Base-by-base conservation (phyloP, 2,113 vertebrate genomes). In the Tylochromis polylepis region DNA sequence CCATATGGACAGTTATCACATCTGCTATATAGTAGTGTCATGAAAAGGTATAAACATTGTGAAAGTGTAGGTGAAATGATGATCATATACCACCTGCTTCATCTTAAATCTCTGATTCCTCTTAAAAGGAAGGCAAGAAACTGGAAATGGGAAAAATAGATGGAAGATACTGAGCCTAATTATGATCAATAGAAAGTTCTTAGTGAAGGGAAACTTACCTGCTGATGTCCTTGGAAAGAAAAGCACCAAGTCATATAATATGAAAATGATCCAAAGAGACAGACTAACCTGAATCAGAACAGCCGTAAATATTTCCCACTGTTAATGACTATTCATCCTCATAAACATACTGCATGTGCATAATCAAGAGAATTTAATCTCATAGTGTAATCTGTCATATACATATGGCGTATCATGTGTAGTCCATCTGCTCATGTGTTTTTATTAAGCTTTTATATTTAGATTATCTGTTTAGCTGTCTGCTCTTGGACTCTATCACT, bases 1-100 rank as follows among this genome's bases (percentile, higher is more conserved):
- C 89, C 92, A 92, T 94, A 93, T 91, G 92, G 89, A 83, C 58
- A 20, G 29, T 16, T 27, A 55, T 70, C 79, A 59, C 57, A 62
- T 81, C 34, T n/a, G 29, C 56, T 8, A 34, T 65, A 59, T 72
- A 62, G 53, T 18, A 15, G 56, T 72, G 43, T 81, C 60, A 80
- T 58, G 24, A 65, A 34, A 41, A 62, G 81, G 80, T 81, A 88
- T 84, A 62, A 87, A 89, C 80, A 27, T 82, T 80, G 31, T 59
- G 43, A 57, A 82, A 85, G 58, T 75, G 78, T 18, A 72, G 70
- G 62, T 46, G 36, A 81, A 84, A 60, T 29, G 41, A 62, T 41
- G 57, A 85, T 85, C 18, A 6, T 51, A 36, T 67, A 72, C 81
- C 86, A 84, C 82, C 81, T 89, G 89, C 27, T 77, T 77, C 18